Evolutionary conservation across 1,140 invertebrate genomes (phyloP), one percentile per base, ranked within the genome.

Genomic region (Pseudachorutes palmiensis): DNA sequence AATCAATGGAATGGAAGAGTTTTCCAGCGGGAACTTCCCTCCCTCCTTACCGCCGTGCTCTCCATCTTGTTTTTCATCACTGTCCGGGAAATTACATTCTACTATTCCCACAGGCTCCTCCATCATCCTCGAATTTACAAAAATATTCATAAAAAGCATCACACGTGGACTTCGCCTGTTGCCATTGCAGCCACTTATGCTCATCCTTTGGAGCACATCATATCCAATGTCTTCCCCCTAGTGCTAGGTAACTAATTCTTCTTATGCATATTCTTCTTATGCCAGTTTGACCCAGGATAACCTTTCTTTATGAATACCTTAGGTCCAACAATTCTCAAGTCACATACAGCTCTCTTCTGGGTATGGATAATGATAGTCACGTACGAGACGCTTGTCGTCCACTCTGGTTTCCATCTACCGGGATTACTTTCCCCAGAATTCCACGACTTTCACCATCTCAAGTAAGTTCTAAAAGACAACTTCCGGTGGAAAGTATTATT

Each of bases 391-490:
- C 82, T 92, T 3, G 90, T 92, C 74, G 85, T 89, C 22, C 92
- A 94, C 75, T 90, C 88, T 57, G 92, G 92, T 3, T 94, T 93
- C 75, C 91, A 94, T 79, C 81, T 94, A 72, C 92, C 92, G 0
- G 88, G 93, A 74, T 86, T 93, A 74, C 88, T 89, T 5, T 92
- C 89, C 29, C 90, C 91, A n/a, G 90, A 94, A 79, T 87, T 88
- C 1, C 92, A 94, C 75, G 92, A 94, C 79, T 94, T 89, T 77
- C 92, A 94, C 79, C 92, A 94, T 78, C 79, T 90, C 45, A 91
- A 91, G 90, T 91, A 63, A 63, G 61, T 41, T 41, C 2, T 22
- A 19, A 32, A n/a, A 3, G 30, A 30, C 2, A 9, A 61, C 30
- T 61, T 58, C 9, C 9, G 12, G 19, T 61, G 12, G 12, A 5